phyloP scores from a whole-genome alignment of 2,113 vertebrate species.

The Podilymbus podiceps region DNA sequence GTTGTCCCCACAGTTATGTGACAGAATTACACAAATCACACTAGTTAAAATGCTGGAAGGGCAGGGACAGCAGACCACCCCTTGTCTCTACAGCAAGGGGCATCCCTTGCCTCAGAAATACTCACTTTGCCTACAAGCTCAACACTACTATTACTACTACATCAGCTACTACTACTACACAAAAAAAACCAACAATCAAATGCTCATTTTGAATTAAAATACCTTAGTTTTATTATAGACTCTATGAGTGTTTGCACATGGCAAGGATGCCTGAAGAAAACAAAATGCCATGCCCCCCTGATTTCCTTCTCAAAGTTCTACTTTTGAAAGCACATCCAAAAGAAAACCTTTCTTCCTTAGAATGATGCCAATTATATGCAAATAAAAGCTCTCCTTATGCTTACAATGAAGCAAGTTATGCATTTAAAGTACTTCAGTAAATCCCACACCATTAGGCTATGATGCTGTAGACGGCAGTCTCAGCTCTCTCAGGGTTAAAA shows the following conservation, averaged over 20 bases:
- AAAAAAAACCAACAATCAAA: background rate
- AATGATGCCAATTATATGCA: background rate
- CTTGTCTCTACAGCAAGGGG: background rate
- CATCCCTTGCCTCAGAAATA: background rate
- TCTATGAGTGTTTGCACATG: background rate
- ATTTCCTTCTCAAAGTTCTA: background rate
- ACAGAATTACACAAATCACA: background rate
- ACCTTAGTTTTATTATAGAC: background rate
- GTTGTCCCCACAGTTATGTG: background rate
- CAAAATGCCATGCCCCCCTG: background rate
- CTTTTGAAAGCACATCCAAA: background rate
- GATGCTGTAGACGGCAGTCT: background rate
- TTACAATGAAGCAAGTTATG: background rate
- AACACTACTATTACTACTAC: background rate
- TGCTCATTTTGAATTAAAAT: background rate
- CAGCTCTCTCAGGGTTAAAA: background rate
- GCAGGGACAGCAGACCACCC: background rate
- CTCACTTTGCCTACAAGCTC: background rate
- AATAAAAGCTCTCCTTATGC: background rate
- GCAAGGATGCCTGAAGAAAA: background rate
- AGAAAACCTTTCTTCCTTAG: background rate
- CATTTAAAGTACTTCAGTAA: background rate
- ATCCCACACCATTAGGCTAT: background rate
- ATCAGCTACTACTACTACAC: background rate
- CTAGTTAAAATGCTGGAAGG: background rate